Conservation (phyloP, 2,797 vertebrate species). For the Crocidura indochinensis region DNA sequence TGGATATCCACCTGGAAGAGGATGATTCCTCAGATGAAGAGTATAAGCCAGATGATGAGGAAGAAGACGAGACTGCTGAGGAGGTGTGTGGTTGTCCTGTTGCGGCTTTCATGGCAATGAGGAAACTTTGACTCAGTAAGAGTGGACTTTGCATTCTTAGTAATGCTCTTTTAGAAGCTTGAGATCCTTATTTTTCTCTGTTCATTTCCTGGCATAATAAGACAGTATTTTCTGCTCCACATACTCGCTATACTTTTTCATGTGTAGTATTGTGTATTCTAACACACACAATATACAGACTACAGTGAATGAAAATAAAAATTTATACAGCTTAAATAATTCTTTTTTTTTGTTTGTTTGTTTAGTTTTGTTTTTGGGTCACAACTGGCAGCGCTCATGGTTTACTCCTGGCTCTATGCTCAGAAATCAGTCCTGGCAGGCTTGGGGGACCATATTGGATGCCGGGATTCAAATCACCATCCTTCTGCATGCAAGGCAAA, state of each 20-base stretch:
- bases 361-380: too few relatives aligned
- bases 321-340: background rate
- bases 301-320: slow-evolving; percentile 11
- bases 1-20: slow-evolving; percentile 96
- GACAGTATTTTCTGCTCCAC: background rate
- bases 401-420: too few relatives aligned
- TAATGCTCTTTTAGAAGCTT: background rate
- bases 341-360: too few relatives aligned
- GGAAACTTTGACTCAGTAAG: background rate
- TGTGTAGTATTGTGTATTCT: background rate
- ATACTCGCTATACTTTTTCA: slow-evolving; percentile 8
- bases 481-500: too few relatives aligned
- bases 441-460: too few relatives aligned
- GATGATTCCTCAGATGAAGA: slow-evolving; percentile 98
- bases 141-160: background rate
- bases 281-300: background rate
- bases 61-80: slow-evolving; percentile 96
- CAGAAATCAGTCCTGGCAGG: too few relatives aligned
- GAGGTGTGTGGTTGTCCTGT: slow-evolving; percentile 90
- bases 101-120: background rate
- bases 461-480: too few relatives aligned
- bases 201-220: background rate
- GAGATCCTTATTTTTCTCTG: background rate
- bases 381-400: too few relatives aligned
- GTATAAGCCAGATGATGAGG: slow-evolving; percentile 96